Percentiles rank a stretch among this genome's conserved stretches.
These are phyloP conservation scores for Dendrocincla fuliginosa DNA, from an alignment of 2,797 vertebrate species.

Conservation along the genomic window DNA sequence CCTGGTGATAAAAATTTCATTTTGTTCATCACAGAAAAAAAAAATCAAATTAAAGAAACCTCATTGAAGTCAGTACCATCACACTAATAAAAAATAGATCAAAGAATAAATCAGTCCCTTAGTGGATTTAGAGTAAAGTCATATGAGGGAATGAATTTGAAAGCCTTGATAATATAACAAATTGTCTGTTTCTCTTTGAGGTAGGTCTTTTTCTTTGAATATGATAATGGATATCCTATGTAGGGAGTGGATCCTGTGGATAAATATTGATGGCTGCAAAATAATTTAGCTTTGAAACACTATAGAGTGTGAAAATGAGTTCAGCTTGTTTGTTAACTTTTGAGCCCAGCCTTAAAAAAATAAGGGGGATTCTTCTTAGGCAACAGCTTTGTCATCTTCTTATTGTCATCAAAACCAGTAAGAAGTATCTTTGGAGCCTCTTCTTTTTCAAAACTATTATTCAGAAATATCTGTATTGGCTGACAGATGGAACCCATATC, in stretches of 20 bases:
- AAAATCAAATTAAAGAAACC: background rate
- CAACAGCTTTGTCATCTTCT: background rate
- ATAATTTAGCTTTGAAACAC: background rate
- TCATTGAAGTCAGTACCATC: conserved; percentile 1
- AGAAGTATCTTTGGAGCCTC: background rate
- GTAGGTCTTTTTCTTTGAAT: background rate
- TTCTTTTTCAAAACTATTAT: background rate
- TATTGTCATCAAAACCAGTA: background rate
- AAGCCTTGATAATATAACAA: conserved; percentile 46
- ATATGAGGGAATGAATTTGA: conserved; percentile 26
- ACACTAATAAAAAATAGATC: conserved; percentile 27
- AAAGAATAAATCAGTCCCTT: conserved; percentile 7
- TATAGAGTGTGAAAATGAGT: background rate
- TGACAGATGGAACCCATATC: background rate
- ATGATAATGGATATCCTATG: background rate
- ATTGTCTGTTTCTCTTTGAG: conserved; percentile 24
- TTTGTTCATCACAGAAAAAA: conserved; percentile 9
- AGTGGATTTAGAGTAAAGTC: conserved; percentile 42
- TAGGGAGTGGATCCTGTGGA: background rate
- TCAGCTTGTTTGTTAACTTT: background rate
- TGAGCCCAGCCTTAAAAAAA: background rate
- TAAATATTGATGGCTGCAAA: background rate
- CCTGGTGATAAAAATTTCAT: background rate
- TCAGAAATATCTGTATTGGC: background rate
- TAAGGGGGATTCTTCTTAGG: background rate